These are phyloP conservation scores for Matsumurasca onukii DNA, from an alignment of 1,140 invertebrate genomes.

Conservation along the genomic window DNA sequence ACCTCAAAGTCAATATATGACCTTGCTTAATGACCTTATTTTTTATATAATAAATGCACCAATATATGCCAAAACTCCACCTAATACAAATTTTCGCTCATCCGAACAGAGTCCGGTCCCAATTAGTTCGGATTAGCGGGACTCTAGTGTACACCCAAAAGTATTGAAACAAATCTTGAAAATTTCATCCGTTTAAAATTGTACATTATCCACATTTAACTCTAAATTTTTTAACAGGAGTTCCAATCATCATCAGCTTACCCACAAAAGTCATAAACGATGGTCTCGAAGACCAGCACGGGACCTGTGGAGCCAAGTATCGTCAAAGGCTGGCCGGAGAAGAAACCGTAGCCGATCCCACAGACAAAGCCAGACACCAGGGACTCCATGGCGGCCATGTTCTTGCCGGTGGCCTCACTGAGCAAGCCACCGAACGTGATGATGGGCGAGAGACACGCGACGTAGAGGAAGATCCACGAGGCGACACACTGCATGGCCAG, in stretches of 20 bases:
- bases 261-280: constrained; percentile 93
- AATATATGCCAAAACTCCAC: too few species aligned
- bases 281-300: constrained; percentile 97
- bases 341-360: constrained; percentile 93
- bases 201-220: too few species aligned
- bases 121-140: too few species aligned
- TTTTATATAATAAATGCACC: too few species aligned
- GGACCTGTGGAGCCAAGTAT: constrained; percentile 98
- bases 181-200: too few species aligned
- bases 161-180: too few species aligned
- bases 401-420: constrained; percentile 90
- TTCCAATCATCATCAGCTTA: constrained; percentile 52
- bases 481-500: constrained; percentile 92
- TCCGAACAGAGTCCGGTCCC: too few species aligned
- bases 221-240: too few species aligned
- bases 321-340: constrained; percentile 96
- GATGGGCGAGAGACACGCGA: constrained; percentile 96
- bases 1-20: too few species aligned
- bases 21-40: too few species aligned
- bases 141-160: too few species aligned
- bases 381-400: constrained; percentile 99
- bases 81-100: too few species aligned
- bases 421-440: constrained; percentile 96
- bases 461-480: constrained; percentile 98
- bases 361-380: constrained; percentile 94